phyloP scores from a whole-genome alignment of 2,888 invertebrate genomes.

The Apotomis capreana region DNA sequence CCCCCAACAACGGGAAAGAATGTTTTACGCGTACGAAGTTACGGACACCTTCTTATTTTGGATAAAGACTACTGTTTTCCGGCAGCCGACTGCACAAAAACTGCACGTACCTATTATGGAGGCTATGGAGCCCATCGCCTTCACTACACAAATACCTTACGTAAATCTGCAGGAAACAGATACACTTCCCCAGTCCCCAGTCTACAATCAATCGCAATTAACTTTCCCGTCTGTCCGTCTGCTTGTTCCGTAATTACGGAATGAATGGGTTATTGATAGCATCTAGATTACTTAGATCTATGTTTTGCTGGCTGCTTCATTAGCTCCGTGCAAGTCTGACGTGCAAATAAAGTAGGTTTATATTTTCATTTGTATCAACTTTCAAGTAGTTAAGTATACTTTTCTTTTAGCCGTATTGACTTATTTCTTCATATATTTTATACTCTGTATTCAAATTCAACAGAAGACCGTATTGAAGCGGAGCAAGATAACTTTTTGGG shows the following conservation, averaged over 20 bases:
- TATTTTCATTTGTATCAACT: background rate
- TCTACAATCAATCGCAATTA: conserved; percentile 31
- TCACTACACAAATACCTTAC: conserved; percentile 6
- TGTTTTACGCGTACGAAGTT: too few relatives aligned
- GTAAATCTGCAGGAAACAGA: conserved; percentile 26
- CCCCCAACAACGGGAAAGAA: too few relatives aligned
- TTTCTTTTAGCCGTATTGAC: background rate
- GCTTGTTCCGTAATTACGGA: conserved; percentile 22
- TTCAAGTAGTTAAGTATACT: background rate
- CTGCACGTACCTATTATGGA: background rate
- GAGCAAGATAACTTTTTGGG: too few relatives aligned
- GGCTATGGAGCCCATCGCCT: background rate
- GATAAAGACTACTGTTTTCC: too few relatives aligned
- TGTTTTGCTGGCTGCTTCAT: conserved; percentile 21
- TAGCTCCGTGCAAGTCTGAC: conserved; percentile 4
- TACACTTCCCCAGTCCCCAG: conserved; percentile 19
- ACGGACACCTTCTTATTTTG: too few relatives aligned
- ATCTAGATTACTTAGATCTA: conserved; percentile 31
- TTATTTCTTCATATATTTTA: too few relatives aligned
- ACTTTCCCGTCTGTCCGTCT: conserved; percentile 32
- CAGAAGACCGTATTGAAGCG: too few relatives aligned
- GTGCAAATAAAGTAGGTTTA: background rate
- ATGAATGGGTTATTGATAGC: conserved; percentile 34
- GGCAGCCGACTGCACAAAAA: too few relatives aligned
- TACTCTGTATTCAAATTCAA: too few relatives aligned